phyloP scores from a whole-genome alignment of 2,113 vertebrate genomes.

The Gobiocypris rarus region DNA sequence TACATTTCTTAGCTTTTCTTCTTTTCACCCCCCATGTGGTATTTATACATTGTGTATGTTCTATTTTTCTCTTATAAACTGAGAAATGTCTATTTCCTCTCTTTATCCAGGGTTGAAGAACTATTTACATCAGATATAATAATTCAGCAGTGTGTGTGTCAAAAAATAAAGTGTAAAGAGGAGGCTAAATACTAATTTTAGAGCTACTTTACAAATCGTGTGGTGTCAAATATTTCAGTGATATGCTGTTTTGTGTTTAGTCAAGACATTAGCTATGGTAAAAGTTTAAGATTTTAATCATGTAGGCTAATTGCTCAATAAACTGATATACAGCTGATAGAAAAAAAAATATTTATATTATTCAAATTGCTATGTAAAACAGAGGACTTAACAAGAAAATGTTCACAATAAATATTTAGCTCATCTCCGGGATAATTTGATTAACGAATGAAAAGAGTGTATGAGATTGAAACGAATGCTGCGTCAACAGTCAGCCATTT shows the following conservation, averaged over 20 bases:
- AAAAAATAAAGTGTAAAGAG: not conserved
- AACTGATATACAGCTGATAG: not conserved
- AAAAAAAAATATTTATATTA: not conserved
- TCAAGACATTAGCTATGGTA: not conserved
- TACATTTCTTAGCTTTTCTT: not conserved
- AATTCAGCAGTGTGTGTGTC: slow-evolving; percentile 65
- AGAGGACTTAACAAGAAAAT: not conserved
- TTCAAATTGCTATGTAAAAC: not conserved
- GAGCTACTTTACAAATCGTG: not conserved
- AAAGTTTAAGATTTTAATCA: not conserved
- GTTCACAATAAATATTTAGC: not conserved
- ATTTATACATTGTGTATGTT: too few species aligned
- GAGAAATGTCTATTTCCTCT: slow-evolving; percentile 69
- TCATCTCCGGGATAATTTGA: not conserved
- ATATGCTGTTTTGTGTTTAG: not conserved
- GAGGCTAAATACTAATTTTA: not conserved
- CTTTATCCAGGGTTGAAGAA: slow-evolving; percentile 77
- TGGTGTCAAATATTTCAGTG: not conserved
- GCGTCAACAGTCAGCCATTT: not conserved
- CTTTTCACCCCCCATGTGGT: not conserved
- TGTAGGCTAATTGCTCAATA: not conserved
- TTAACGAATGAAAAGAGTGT: not conserved
- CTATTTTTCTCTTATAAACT: slow-evolving; percentile 52
- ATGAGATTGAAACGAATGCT: not conserved
- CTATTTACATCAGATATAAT: slow-evolving; percentile 68